Conservation (phyloP, 2,113 vertebrate genomes). For the Junco hyemalis region DNA sequence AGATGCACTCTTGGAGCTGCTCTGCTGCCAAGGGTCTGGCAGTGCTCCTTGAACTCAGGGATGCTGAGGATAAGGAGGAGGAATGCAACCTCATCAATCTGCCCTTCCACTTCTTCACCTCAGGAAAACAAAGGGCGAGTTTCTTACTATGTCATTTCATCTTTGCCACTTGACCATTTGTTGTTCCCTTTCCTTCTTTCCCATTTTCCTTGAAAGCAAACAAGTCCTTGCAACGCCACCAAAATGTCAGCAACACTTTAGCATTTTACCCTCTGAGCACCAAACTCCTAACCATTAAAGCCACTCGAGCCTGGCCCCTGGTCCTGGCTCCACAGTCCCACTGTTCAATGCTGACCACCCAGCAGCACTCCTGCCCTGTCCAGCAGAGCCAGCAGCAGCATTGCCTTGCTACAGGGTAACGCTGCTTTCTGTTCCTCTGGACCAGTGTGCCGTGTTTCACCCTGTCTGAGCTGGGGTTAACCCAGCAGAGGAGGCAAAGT, state of each 20-base stretch:
- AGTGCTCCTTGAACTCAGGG: background rate
- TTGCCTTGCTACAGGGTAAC: background rate
- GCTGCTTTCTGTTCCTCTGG: background rate
- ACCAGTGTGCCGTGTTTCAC: background rate
- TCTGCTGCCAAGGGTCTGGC: background rate
- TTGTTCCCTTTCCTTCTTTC: background rate
- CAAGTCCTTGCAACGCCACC: background rate
- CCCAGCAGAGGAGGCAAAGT: background rate
- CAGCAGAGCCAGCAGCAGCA: background rate
- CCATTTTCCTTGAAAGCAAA: background rate
- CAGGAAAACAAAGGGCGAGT: background rate
- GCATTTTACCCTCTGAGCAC: background rate
- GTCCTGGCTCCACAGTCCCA: background rate
- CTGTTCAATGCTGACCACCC: background rate
- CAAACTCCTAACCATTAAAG: background rate
- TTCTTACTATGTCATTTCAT: background rate
- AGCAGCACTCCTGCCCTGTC: accelerated
- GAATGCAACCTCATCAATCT: background rate
- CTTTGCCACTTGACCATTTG: background rate
- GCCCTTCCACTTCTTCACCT: background rate
- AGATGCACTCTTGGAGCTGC: background rate
- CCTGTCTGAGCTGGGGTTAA: accelerated
- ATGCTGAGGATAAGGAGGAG: background rate
- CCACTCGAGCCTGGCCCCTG: background rate
- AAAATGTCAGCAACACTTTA: background rate